A percentile compares a stretch with the other conserved stretches of the same genome.
Evolutionary conservation across 2,888 invertebrate genomes (phyloP).

Genomic region (Anaspis maculata): DNA sequence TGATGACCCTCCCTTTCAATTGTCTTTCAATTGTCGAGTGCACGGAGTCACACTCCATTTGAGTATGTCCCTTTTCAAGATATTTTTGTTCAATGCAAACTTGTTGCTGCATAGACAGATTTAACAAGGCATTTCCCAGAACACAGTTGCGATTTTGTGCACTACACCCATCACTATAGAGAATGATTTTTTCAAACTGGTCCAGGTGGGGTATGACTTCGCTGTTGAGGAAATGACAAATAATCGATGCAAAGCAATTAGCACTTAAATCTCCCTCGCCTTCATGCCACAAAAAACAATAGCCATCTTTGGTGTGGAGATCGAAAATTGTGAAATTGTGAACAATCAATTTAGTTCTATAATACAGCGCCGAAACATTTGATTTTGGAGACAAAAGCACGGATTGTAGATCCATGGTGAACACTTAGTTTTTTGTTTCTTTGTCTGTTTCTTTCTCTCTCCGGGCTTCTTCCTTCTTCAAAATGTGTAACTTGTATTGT

Average conservation of each 20-base stretch:
- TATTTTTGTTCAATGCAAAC: conserved; percentile 14
- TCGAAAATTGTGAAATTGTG: conserved; percentile 11
- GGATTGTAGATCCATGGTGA: conserved; percentile 9
- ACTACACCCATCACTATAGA: conserved; percentile 12
- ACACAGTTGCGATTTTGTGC: conserved; percentile 10
- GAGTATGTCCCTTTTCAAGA: conserved; percentile 12
- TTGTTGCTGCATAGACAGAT: conserved; percentile 9
- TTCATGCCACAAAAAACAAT: conserved; percentile 13
- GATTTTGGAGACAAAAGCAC: conserved; percentile 7
- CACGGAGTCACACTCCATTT: conserved; percentile 14
- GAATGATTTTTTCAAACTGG: conserved; percentile 5
- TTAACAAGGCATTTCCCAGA: conserved; percentile 10
- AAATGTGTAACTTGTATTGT: conserved; percentile 1
- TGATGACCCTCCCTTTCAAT: neutral
- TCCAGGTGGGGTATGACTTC: conserved; percentile 4
- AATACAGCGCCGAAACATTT: too few relatives aligned
- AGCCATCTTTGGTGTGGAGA: conserved; percentile 5
- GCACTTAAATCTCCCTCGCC: conserved; percentile 12
- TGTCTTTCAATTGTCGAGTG: too few relatives aligned
- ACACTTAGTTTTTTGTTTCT: conserved; percentile 1
- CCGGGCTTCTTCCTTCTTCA: conserved; percentile 6
- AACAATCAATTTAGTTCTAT: conserved; percentile 4
- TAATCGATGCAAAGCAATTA: conserved; percentile 10
- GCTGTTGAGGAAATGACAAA: conserved; percentile 7
- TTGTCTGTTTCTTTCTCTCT: conserved; percentile 7